Evolutionary conservation across 2,888 invertebrate species (phyloP).

Genomic region (Eledone cirrhosa): DNA sequence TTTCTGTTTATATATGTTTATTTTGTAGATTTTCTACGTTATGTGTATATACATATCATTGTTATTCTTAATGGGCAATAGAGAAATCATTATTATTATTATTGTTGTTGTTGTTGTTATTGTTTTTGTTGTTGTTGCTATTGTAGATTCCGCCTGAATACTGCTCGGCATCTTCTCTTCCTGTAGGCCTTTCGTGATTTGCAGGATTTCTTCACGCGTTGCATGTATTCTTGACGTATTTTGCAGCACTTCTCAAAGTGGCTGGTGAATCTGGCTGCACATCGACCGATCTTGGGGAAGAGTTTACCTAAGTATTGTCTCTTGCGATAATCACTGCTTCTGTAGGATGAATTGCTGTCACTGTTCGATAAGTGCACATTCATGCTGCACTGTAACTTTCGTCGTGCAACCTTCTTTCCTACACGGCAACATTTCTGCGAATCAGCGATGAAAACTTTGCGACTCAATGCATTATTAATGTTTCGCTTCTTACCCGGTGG

Average conservation of each 20-base stretch:
- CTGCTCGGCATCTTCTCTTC: no score
- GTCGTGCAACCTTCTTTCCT: conserved; percentile 55
- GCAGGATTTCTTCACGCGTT: conserved; percentile 38
- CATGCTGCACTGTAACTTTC: conserved; percentile 48
- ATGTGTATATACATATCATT: no score
- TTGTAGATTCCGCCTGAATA: no score
- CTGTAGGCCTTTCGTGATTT: no score
- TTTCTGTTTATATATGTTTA: no score
- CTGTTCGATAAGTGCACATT: conserved; percentile 44
- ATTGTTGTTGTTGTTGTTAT: no score
- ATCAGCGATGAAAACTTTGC: conserved; percentile 43
- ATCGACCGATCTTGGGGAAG: conserved; percentile 47
- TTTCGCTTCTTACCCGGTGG: no score
- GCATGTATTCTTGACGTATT: conserved; percentile 40
- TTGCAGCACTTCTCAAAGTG: conserved; percentile 52
- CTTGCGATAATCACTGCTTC: conserved; percentile 14
- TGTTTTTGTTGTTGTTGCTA: no score
- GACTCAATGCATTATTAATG: not conserved
- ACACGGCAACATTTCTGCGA: conserved; percentile 51
- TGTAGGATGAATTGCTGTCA: conserved; percentile 41
- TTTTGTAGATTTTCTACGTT: no score
- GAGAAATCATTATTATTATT: no score
- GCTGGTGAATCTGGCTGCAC: conserved; percentile 43
- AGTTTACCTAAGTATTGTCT: conserved; percentile 34
- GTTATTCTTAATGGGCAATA: no score